Evolutionary conservation across 2,113 vertebrate species (phyloP).

Genomic region (Caracal caracal): DNA sequence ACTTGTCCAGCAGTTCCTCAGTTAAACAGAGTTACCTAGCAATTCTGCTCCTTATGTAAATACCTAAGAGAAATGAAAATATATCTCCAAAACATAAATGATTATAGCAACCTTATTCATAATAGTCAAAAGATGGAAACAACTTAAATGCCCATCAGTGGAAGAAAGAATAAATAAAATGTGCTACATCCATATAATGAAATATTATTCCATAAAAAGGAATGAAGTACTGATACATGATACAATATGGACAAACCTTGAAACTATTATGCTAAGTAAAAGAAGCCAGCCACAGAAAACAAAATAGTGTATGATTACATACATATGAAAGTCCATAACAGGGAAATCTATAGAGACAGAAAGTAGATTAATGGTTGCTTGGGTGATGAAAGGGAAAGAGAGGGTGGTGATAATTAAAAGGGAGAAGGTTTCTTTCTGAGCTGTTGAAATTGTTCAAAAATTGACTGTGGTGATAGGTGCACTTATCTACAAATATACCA

Average conservation of each 20-base stretch:
- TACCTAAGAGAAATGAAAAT: neutral
- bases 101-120: neutral
- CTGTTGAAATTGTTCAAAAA: constrained; percentile 36
- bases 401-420: neutral
- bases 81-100: neutral
- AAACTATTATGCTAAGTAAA: neutral
- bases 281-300: constrained; percentile 4
- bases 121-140: neutral
- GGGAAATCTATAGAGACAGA: neutral
- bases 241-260: neutral
- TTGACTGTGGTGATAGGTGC: neutral
- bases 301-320: neutral
- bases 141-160: neutral
- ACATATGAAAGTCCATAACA: neutral
- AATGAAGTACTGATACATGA: neutral
- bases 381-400: neutral
- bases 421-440: neutral
- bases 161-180: constrained; percentile 20
- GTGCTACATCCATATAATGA: neutral
- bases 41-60: neutral
- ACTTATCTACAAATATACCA: neutral
- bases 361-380: neutral
- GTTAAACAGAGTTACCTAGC: neutral
- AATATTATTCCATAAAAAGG: constrained; percentile 15
- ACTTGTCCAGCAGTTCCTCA: neutral